Evolutionary conservation across 2,113 vertebrate genomes (phyloP), one percentile per base, ranked within the genome.

Genomic region (Eurystomus gularis): DNA sequence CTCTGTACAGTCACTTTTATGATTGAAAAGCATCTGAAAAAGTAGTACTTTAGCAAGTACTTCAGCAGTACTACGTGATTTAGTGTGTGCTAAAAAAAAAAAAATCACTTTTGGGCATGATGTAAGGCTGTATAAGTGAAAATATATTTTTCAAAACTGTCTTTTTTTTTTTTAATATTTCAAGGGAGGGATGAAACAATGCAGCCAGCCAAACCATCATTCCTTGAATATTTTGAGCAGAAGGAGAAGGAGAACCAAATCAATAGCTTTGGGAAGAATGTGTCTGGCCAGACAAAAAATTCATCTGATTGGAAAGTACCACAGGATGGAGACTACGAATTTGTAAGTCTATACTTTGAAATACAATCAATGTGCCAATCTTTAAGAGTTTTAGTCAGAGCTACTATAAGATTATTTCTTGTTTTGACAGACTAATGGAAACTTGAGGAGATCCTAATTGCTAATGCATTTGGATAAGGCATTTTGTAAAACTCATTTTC

Each of bases 151-250:
- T 88, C 69, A 72, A 95, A 91, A 55, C n/a, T 57, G 8, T 29
- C 44, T 40, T 73, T 33, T 37, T 39, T 79, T 65, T 93, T 75
- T 82, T 68, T 72, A 29, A 66, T 90, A 66, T 77, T 91, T 98
- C 71, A 93, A 99, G 99, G 99, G 97, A 98, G 98, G 72, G 98
- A 98, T 57, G 99, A 99, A 96, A 99, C 98, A 0, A 97, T 99
- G 97, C 98, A 99, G 94, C 98, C 98, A 23, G 97, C 98, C 94
- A 99, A 98, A 92, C 99, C 99, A 10, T 99, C 99, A 89, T 99
- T 99, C 97, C 98, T 99, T 55, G 98, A 99, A 95, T 99, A 99
- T 97, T 99, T 99, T 95, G 99, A 99, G 96, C 99, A 99, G 97
- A 99, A 99, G 84, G 99, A 99, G 95, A 99, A 99, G 96, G 99